These are phyloP conservation scores for Acyrthosiphon pisum DNA, from an alignment of 1,140 invertebrate species.

Conservation along the genomic window DNA sequence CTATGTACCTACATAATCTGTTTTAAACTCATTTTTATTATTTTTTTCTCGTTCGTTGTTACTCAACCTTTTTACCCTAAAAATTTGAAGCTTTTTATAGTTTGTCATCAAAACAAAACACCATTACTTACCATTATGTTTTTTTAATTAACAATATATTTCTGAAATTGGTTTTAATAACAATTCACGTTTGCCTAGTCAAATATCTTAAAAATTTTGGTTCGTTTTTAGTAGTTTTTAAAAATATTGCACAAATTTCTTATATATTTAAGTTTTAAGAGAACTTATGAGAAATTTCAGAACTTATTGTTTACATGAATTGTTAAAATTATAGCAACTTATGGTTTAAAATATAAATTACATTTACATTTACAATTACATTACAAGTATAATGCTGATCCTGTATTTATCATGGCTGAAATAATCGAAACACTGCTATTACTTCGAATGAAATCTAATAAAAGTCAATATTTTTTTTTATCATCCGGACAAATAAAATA, in stretches of 20 bases:
- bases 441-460: conserved; percentile 32
- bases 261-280: background rate
- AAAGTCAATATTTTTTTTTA: conserved; percentile 48
- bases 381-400: conserved; percentile 30
- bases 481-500: conserved; percentile 40
- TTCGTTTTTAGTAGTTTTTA: background rate
- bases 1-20: background rate
- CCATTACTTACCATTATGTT: background rate
- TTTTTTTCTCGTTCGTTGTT: too few relatives aligned
- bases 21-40: background rate
- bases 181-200: background rate
- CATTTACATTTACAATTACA: too few relatives aligned
- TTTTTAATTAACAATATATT: background rate
- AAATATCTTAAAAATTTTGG: background rate
- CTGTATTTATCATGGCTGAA: background rate
- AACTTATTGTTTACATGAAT: background rate
- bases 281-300: background rate
- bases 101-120: too few relatives aligned
- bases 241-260: background rate
- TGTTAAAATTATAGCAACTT: background rate
- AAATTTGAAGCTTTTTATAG: background rate
- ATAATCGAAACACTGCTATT: conserved; percentile 25
- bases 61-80: background rate
- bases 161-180: background rate
- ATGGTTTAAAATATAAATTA: background rate